A percentile compares a stretch with the other conserved stretches of the same genome.
These are phyloP conservation scores for Seriola aureovittata DNA, from an alignment of 2,113 vertebrate genomes.

Conservation along the genomic window DNA sequence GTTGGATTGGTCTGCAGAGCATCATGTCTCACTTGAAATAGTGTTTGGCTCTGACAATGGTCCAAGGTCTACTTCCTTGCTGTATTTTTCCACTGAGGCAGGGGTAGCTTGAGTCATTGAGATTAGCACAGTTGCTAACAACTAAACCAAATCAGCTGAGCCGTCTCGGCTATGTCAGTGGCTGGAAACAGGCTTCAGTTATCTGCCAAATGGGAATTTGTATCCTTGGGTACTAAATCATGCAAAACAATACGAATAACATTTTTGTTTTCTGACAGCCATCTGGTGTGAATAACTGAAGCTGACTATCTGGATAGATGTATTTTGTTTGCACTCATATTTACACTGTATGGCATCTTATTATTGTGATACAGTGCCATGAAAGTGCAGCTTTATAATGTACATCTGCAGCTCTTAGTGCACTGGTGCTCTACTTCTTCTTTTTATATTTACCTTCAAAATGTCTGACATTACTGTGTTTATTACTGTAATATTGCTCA, in stretches of 20 bases:
- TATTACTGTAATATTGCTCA: too few species aligned
- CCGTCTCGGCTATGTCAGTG: constrained; percentile 42
- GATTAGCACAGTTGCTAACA: constrained; percentile 72
- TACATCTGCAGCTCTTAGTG: background rate
- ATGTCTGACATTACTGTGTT: background rate
- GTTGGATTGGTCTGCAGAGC: constrained; percentile 18
- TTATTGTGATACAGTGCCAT: background rate
- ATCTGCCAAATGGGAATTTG: constrained; percentile 57
- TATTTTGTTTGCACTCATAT: background rate
- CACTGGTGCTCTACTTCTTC: background rate
- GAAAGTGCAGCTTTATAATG: background rate
- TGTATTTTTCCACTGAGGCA: constrained; percentile 79
- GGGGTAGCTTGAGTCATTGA: constrained; percentile 48
- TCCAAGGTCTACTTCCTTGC: constrained; percentile 50
- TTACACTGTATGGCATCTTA: background rate
- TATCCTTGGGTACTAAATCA: constrained; percentile 15
- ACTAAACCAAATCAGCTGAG: constrained; percentile 79
- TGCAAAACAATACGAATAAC: background rate
- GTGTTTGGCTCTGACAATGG: constrained; percentile 49
- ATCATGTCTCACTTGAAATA: constrained; percentile 27
- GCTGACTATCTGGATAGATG: background rate
- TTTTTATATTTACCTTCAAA: background rate
- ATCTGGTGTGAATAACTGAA: background rate
- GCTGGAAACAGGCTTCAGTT: constrained; percentile 33
- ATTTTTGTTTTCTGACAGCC: background rate